Evolutionary conservation across 2,797 vertebrate genomes (phyloP).

Genomic region (Helicolenus hilgendorfi): DNA sequence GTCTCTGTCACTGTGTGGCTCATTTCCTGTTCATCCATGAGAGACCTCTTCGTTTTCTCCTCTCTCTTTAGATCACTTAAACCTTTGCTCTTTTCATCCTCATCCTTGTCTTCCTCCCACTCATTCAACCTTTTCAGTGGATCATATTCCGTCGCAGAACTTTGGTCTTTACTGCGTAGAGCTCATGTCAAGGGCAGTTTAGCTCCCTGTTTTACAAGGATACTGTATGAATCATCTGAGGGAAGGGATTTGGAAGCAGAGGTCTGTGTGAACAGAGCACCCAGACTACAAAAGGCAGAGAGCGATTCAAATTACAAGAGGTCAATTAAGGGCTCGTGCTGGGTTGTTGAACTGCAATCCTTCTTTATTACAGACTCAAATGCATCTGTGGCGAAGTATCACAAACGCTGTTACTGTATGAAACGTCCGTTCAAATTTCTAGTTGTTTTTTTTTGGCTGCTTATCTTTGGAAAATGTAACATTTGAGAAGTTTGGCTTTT

Average conservation of each 20-base stretch:
- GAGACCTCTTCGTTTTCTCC: slow-evolving; percentile 6
- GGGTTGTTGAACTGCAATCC: background rate
- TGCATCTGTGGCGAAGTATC: background rate
- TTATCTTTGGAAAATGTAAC: background rate
- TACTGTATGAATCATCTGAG: background rate
- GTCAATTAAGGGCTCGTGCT: background rate
- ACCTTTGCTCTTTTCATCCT: slow-evolving; percentile 15
- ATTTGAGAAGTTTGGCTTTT: background rate
- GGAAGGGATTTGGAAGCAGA: background rate
- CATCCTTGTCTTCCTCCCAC: background rate
- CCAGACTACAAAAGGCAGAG: background rate
- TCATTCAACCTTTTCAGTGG: background rate
- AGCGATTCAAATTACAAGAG: background rate
- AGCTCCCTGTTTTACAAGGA: background rate
- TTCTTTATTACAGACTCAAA: background rate
- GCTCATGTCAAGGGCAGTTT: background rate
- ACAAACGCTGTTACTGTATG: background rate
- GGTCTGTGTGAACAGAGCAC: background rate
- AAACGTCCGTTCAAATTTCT: background rate
- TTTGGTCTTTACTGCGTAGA: background rate
- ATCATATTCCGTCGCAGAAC: background rate
- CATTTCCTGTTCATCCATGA: slow-evolving; percentile 25
- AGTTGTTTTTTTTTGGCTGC: background rate
- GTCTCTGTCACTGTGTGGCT: background rate
- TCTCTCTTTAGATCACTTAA: slow-evolving; percentile 40